These are phyloP conservation scores for Cacatua alba DNA, from an alignment of 2,113 vertebrate species.

Conservation along the genomic window DNA sequence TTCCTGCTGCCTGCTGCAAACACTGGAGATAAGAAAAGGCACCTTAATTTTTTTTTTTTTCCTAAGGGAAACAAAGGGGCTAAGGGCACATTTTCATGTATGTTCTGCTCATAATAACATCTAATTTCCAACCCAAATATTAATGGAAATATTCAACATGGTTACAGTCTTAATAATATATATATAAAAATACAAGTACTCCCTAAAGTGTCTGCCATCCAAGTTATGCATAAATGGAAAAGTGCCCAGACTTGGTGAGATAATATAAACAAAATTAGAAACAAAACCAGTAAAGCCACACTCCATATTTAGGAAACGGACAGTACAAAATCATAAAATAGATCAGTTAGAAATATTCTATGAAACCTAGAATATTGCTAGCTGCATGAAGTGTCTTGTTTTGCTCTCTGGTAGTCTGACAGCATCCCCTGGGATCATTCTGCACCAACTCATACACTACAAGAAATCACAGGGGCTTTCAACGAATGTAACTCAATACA, in stretches of 20 bases:
- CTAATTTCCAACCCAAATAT: not conserved
- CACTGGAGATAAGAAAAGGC: not conserved
- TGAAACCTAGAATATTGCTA: not conserved
- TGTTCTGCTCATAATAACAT: not conserved
- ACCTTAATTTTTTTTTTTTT: not conserved
- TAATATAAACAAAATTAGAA: constrained; percentile 20
- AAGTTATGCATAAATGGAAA: not conserved
- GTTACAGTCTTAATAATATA: not conserved
- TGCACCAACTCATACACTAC: not conserved
- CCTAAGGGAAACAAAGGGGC: not conserved
- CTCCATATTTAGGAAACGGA: not conserved
- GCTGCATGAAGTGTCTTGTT: not conserved
- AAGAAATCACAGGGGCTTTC: not conserved
- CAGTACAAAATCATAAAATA: not conserved
- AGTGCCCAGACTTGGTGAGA: not conserved
- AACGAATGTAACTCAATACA: not conserved
- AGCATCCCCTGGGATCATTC: not conserved
- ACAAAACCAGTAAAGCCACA: not conserved
- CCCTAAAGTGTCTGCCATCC: not conserved
- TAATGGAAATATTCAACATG: not conserved
- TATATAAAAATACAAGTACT: not conserved
- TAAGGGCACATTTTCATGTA: not conserved
- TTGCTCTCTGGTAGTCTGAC: not conserved
- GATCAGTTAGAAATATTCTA: not conserved
- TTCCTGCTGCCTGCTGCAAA: not conserved